Evolutionary conservation across 2,113 vertebrate genomes (phyloP), one percentile per base, ranked within the genome.

Genomic region (Amphiprion ocellaris): DNA sequence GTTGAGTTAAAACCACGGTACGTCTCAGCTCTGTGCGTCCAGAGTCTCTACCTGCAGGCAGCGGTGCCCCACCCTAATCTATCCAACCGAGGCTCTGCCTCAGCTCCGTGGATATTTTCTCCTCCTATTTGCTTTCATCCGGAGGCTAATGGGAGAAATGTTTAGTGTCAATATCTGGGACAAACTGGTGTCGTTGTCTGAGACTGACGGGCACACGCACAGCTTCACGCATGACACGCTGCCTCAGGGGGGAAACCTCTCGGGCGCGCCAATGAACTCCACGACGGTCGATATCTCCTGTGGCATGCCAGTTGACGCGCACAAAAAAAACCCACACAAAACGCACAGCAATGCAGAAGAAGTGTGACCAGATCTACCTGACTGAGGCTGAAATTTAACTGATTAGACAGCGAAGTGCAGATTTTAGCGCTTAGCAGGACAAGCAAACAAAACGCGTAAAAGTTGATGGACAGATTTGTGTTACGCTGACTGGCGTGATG

Each of bases 1-100:
- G 14, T 56, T 17, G 54, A 59, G 37, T 64, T 14, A 11, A 17
- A 44, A 21, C 49, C 58, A 17, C 19, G 41, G 15, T 17, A 9
- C 30, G 24, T 37, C 61, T 72, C 71, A 70, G 77, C 77, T 50
- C 59, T 33, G 21, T 52, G 37, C 26, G 30, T 0, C 66, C 37
- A 33, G 61, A 24, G 65, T 19, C 39, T 76, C 19, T 68, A 82
- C 86, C 82, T 90, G 79, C 87, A 86, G 11, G 33, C 66, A 59
- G 69, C 60, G 53, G 49, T 52, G 90, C 91, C 92, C 79, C 89
- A 72, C 92, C 90, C 88, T 47, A 19, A 49, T 17, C 47, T 1
- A 55, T 3, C 17, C 79, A 75, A 21, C 41, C 23, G 44, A 74
- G 50, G 53, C 74, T 62, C 33, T 24, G 49, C 78, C 61, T 21